Evolutionary conservation across 2,797 vertebrate species (phyloP).

Genomic region (Astyanax mexicanus): DNA sequence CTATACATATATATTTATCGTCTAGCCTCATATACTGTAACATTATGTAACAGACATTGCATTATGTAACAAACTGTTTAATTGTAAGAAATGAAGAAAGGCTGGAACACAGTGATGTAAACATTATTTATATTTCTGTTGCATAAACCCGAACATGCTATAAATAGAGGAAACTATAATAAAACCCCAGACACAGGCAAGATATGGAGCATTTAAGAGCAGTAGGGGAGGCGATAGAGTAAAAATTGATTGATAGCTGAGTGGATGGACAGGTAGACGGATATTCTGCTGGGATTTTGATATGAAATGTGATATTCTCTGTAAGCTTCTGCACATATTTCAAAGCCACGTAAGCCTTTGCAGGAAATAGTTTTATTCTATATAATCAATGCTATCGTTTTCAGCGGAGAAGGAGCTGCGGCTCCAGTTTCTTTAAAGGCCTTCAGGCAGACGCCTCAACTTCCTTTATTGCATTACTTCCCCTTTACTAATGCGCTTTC

Average conservation of each 20-base stretch:
- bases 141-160: too few species aligned
- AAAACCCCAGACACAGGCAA: too few species aligned
- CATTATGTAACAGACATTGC: too few species aligned
- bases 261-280: constrained; percentile 4
- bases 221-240: background rate
- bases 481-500: constrained; percentile 35
- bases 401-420: constrained; percentile 57
- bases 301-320: constrained; percentile 22
- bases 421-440: constrained; percentile 71
- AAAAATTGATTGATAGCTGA: background rate
- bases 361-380: constrained; percentile 73
- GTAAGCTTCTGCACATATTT: constrained; percentile 26
- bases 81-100: too few species aligned
- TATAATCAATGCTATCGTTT: constrained; percentile 78
- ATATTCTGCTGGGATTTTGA: constrained; percentile 6
- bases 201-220: background rate
- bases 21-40: too few species aligned
- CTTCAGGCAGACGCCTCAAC: constrained; percentile 54
- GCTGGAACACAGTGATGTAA: too few species aligned
- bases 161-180: too few species aligned
- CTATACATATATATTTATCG: too few species aligned
- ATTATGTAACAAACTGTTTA: too few species aligned
- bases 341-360: constrained; percentile 39
- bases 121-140: too few species aligned
- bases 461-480: constrained; percentile 41